Base-by-base conservation (phyloP, 2,888 invertebrate genomes). In the Trachelus stipa region DNA sequence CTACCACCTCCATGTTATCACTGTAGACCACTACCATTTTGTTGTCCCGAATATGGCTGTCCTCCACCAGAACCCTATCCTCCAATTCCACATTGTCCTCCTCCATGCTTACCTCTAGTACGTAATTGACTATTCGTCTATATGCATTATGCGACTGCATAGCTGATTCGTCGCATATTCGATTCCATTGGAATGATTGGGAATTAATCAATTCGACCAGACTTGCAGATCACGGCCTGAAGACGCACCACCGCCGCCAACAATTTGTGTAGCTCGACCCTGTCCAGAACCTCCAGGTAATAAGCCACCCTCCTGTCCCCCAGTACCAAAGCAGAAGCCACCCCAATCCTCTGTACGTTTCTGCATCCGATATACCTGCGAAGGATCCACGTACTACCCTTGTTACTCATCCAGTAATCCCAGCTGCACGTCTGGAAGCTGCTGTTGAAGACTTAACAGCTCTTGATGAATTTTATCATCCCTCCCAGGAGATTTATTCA, bases 1-100 rank as follows among this genome's bases (percentile, higher is more conserved):
- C 56, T 86, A 31, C 86, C 87, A 9, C 88, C 87, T 9, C 82
- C 79, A 9, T 88, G 87, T 81, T 82, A 75, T 73, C 88, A 88
- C 31, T 75, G 83, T 75, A 83, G 79, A 80, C 85, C 84, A 33
- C 40, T 81, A 34, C 83, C 82, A 9, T 88, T 87, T 78, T 69
- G 31, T 73, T 88, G 87, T 71, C 85, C 85, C 23, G 79, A 81
- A 77, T 68, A 83, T 73, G 84, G 83, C 33, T 87, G 84, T 78
- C 84, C 86, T 37, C 84, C 86, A 9, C 56, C 73, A 1, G 83
- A 85, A 76, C 80, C 83, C n/a, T 76, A 40, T 33, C n/a, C 79
- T 23, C 77, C 77, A 11, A 73, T 23, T 15, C 78, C 80, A 37
- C 75, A 76, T n/a, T 82, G 78, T 68, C 73, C 81, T 73, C 15